These are phyloP conservation scores for Dasyurus viverrinus DNA, from an alignment of 2,113 vertebrate genomes.

Conservation along the genomic window DNA sequence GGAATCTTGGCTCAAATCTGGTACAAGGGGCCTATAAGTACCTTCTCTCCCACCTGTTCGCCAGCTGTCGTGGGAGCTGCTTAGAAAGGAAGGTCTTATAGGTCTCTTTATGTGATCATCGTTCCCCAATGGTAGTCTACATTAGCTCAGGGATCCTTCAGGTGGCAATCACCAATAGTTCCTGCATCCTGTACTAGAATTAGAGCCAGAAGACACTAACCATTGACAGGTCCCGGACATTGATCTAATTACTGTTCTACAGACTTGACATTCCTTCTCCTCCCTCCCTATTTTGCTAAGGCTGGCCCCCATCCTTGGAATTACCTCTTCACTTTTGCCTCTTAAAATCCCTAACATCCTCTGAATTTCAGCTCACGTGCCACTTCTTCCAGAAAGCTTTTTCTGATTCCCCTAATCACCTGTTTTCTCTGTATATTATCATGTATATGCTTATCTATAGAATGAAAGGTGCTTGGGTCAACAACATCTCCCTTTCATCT, in stretches of 20 bases:
- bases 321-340: background rate
- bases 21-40: background rate
- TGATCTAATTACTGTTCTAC: background rate
- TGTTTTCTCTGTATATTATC: background rate
- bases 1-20: background rate
- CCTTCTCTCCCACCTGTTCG: background rate
- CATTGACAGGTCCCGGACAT: background rate
- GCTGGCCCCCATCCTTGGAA: background rate
- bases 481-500: background rate
- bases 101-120: background rate
- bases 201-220: background rate
- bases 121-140: background rate
- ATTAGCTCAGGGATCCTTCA: background rate
- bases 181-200: background rate
- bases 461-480: background rate
- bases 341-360: background rate
- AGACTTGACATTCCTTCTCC: background rate
- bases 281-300: background rate
- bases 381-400: background rate
- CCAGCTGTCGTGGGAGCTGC: background rate
- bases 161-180: background rate
- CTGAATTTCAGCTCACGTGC: background rate
- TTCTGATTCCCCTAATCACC: background rate
- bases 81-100: background rate
- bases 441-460: background rate